phyloP scores from a whole-genome alignment of 2,797 vertebrate genomes.

The Malacoctenus gilli region DNA sequence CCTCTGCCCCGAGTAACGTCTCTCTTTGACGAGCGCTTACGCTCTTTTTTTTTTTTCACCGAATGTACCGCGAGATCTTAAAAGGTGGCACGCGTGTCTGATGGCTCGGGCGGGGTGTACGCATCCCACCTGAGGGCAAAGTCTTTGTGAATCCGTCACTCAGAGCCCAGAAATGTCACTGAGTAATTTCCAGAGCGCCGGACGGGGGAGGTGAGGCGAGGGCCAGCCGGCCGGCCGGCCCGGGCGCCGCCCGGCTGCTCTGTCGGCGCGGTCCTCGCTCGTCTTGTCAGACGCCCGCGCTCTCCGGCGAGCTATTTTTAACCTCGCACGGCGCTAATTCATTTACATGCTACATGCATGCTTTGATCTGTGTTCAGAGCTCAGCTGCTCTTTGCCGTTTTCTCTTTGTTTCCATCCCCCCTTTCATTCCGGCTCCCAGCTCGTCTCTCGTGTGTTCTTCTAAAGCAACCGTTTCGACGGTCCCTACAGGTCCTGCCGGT shows the following conservation, averaged over 20 bases:
- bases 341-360: constrained; percentile 73
- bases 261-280: constrained; percentile 48
- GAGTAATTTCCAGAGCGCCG: constrained; percentile 15
- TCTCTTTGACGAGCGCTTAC: too few species aligned
- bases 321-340: constrained; percentile 66
- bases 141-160: constrained; percentile 33
- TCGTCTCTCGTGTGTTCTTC: constrained; percentile 14
- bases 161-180: constrained; percentile 21
- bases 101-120: constrained; percentile 20
- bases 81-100: constrained; percentile 25
- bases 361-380: constrained; percentile 62
- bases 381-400: constrained; percentile 37
- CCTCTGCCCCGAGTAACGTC: constrained; percentile 16
- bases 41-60: constrained; percentile 32
- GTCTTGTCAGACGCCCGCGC: constrained; percentile 50
- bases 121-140: constrained; percentile 31
- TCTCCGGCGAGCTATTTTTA: constrained; percentile 72
- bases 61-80: constrained; percentile 22
- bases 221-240: too few species aligned
- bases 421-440: constrained; percentile 14
- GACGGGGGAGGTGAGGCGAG: constrained; percentile 21
- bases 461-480: not conserved
- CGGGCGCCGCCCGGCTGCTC: constrained; percentile 40
- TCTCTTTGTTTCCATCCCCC: constrained; percentile 1
- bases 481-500: not conserved